Conservation (phyloP, 2,888 invertebrate species). For the Deilephila porcellus region DNA sequence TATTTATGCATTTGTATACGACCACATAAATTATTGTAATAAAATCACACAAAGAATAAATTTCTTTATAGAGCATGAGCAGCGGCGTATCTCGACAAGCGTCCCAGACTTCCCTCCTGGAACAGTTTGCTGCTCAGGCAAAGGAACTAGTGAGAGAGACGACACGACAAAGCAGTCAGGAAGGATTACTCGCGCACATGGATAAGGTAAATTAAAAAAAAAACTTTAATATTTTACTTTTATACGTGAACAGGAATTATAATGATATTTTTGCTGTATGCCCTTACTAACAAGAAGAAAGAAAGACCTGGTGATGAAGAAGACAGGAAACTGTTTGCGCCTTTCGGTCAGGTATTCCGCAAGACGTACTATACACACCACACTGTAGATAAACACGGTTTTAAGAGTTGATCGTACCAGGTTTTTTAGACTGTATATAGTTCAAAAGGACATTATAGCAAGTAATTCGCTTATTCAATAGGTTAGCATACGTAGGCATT, state of each 20-base stretch:
- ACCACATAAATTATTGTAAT: too few species aligned
- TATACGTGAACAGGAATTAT: neutral
- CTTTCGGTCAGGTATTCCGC: slow-evolving; percentile 90
- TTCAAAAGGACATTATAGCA: neutral
- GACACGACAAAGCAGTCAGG: slow-evolving; percentile 94
- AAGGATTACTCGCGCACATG: slow-evolving; percentile 94
- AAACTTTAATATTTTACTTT: neutral
- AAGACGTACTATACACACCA: slow-evolving; percentile 28
- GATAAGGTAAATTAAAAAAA: slow-evolving; percentile 88
- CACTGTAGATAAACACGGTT: neutral
- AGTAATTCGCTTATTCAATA: slow-evolving; percentile 2
- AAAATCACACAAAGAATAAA: neutral
- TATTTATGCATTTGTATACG: too few species aligned
- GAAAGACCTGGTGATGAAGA: slow-evolving; percentile 92
- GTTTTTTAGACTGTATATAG: slow-evolving; percentile 10
- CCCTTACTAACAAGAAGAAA: slow-evolving; percentile 74
- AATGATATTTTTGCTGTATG: neutral
- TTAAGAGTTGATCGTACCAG: slow-evolving; percentile 17
- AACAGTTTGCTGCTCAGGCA: slow-evolving; percentile 94
- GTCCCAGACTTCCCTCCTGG: slow-evolving; percentile 93
- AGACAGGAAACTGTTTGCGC: slow-evolving; percentile 90
- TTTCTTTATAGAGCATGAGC: slow-evolving; percentile 59
- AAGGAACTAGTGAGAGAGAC: slow-evolving; percentile 95
- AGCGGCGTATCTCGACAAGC: slow-evolving; percentile 88
- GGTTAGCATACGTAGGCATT: neutral